Conservation (phyloP, 2,888 invertebrate genomes). For the Drosophila longiperda region DNA sequence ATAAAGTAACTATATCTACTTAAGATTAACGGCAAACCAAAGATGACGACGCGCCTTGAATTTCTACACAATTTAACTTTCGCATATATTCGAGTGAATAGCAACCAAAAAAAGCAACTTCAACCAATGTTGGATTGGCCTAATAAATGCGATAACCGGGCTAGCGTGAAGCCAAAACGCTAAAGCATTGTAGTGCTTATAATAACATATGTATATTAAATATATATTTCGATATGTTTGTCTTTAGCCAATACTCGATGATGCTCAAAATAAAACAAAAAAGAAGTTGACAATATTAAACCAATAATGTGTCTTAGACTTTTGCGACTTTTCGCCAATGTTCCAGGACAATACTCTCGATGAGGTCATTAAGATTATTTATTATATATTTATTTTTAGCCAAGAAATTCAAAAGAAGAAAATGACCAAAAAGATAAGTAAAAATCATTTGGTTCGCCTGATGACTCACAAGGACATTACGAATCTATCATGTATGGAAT, state of each 20-base stretch:
- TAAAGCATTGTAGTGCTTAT: constrained; percentile 31
- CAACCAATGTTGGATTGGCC: constrained; percentile 43
- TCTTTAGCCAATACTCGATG: neutral
- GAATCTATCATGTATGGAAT: neutral
- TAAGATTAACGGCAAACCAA: constrained; percentile 45
- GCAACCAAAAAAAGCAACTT: constrained; percentile 17
- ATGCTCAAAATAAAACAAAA: neutral
- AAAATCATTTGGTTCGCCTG: neutral
- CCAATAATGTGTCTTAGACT: constrained; percentile 49
- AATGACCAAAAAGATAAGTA: constrained; percentile 1
- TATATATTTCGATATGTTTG: constrained; percentile 17
- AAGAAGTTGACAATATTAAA: constrained; percentile 56
- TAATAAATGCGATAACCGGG: constrained; percentile 68
- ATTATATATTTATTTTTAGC: constrained; percentile 10
- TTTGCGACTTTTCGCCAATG: constrained; percentile 21
- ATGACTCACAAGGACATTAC: neutral
- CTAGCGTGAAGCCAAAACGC: constrained; percentile 49
- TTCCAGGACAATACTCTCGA: constrained; percentile 4
- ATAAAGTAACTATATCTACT: constrained; percentile 72
- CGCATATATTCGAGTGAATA: constrained; percentile 57
- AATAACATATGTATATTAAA: constrained; percentile 43
- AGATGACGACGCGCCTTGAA: constrained; percentile 68
- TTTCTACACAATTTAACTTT: constrained; percentile 78
- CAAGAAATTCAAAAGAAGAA: constrained; percentile 37
- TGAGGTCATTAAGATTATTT: constrained; percentile 20